phyloP scores from a whole-genome alignment of 92 coral and sea anemone genomes.

The Pocillopora grandis region DNA sequence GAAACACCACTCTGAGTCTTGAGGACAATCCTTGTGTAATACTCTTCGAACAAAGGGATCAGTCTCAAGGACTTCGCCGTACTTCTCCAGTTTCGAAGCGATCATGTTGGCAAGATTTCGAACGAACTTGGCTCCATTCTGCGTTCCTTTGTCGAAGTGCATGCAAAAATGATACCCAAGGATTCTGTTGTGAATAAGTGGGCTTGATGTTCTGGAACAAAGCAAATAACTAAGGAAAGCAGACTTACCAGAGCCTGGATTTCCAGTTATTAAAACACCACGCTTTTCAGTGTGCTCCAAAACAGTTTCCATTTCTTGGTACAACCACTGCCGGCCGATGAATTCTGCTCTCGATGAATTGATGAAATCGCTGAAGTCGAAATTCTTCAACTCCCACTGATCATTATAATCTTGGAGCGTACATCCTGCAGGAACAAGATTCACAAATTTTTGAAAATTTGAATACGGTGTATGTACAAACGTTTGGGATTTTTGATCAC shows the following conservation, averaged over 20 bases:
- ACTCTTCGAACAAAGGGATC: conserved; percentile 51
- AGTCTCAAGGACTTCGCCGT: conserved; percentile 31
- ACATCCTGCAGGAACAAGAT: conserved; percentile 15
- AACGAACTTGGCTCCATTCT: conserved; percentile 74
- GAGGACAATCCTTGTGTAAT: conserved; percentile 61
- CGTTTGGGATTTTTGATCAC: no score
- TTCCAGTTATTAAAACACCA: conserved; percentile 65
- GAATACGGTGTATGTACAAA: background rate
- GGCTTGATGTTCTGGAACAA: conserved; percentile 84
- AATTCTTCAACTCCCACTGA: conserved; percentile 41
- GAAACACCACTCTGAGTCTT: conserved; percentile 81
- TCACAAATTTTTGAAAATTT: background rate
- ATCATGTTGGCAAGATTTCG: conserved; percentile 84
- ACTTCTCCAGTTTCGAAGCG: conserved; percentile 50
- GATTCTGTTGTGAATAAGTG: conserved; percentile 65
- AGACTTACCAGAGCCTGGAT: conserved; percentile 80
- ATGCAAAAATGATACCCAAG: conserved; percentile 88
- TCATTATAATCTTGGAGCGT: conserved; percentile 14
- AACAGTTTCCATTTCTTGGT: conserved; percentile 52
- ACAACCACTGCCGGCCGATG: conserved; percentile 73
- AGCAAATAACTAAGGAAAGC: conserved; percentile 79
- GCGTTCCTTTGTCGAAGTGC: conserved; percentile 70
- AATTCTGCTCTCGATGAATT: conserved; percentile 45
- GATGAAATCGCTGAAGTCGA: conserved; percentile 49
- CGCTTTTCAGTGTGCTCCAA: conserved; percentile 25